Percentiles rank a stretch among this genome's conserved stretches.
Evolutionary conservation across 2,113 vertebrate genomes (phyloP).

Genomic region (Butastur rufipennis): DNA sequence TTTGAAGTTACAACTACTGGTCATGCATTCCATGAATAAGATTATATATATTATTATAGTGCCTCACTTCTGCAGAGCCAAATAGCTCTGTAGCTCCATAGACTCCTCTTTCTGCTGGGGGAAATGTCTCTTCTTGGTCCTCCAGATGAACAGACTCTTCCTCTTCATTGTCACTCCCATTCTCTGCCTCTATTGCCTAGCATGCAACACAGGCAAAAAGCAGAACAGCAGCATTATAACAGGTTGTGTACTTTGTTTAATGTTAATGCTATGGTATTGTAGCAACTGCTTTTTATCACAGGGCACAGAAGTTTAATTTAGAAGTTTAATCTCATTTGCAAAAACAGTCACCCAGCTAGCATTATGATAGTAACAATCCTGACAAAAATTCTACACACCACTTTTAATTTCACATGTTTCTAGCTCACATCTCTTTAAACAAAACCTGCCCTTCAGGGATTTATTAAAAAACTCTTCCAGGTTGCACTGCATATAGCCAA

Average conservation of each 20-base stretch:
- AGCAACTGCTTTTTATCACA: not conserved
- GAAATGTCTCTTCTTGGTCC: not conserved
- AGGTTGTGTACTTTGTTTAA: not conserved
- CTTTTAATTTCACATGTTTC: not conserved
- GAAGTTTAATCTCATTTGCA: not conserved
- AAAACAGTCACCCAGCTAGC: not conserved
- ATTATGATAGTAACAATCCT: not conserved
- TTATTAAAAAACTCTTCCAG: not conserved
- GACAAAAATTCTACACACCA: not conserved
- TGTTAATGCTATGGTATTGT: rapidly evolving
- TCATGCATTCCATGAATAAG: not conserved
- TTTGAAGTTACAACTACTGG: not conserved
- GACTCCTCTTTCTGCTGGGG: not conserved
- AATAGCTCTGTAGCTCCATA: not conserved
- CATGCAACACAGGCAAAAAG: not conserved
- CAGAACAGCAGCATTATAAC: not conserved
- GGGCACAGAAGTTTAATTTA: not conserved
- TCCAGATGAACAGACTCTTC: not conserved
- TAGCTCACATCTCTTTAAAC: not conserved
- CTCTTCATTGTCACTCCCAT: rapidly evolving
- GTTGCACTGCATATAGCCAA: not conserved
- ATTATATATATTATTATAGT: rapidly evolving
- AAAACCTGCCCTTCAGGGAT: not conserved
- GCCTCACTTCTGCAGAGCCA: not conserved
- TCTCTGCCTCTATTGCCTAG: not conserved